Percentiles rank a stretch among this genome's conserved stretches.
These are phyloP conservation scores for Lithobates pipiens DNA, from an alignment of 2,797 vertebrate species.

Conservation along the genomic window DNA sequence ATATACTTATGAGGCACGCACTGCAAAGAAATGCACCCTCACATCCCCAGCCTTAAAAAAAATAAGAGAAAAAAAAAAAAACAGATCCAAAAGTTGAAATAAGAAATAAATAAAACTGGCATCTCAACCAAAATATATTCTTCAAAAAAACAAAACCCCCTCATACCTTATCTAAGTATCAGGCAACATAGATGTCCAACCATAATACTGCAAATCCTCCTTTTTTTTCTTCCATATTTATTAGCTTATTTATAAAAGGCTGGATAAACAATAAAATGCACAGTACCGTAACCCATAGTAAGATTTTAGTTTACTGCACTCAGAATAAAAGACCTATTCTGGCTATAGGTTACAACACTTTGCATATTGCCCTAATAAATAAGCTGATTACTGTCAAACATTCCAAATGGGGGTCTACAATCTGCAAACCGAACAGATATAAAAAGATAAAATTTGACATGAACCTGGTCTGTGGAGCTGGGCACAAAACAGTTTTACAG, in stretches of 20 bases:
- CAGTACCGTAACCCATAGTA: too few species aligned
- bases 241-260: too few species aligned
- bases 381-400: constrained; percentile 74
- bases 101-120: constrained; percentile 76
- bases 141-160: constrained; percentile 72
- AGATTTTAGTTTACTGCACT: too few species aligned
- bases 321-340: too few species aligned
- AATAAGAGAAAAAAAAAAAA: constrained; percentile 58
- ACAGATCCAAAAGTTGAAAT: constrained; percentile 71
- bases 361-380: too few species aligned
- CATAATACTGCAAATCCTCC: constrained; percentile 76
- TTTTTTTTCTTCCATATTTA: constrained; percentile 10
- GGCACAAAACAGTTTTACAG: not conserved
- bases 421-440: constrained; percentile 54
- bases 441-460: constrained; percentile 29
- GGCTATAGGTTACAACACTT: too few species aligned
- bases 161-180: constrained; percentile 76
- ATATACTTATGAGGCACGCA: constrained; percentile 68
- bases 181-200: constrained; percentile 72
- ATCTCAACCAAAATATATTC: constrained; percentile 77
- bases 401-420: constrained; percentile 73
- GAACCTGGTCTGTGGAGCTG: not conserved
- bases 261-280: too few species aligned
- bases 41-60: constrained; percentile 53
- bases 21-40: constrained; percentile 68